Conservation (phyloP, 2,888 invertebrate species). For the Acanthoscelides obtectus region DNA sequence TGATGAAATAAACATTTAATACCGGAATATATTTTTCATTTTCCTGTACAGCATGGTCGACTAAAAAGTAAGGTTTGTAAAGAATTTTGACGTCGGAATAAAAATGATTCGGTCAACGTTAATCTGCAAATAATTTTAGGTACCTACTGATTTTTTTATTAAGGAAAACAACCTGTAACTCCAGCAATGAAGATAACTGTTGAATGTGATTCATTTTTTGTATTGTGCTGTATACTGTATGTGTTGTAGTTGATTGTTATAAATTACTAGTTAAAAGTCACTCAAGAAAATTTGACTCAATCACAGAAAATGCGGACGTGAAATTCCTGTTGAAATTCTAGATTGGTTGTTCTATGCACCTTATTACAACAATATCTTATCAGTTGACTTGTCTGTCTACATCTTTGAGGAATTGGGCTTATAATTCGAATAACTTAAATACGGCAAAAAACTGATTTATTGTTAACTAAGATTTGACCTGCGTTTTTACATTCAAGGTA, state of each 20-base stretch:
- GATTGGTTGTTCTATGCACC: too few relatives aligned
- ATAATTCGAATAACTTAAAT: too few relatives aligned
- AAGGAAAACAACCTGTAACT: not conserved
- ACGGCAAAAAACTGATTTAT: too few relatives aligned
- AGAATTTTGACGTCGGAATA: not conserved
- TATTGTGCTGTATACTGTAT: slow-evolving; percentile 40
- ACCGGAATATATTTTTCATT: not conserved
- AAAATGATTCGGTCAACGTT: not conserved
- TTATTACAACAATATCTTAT: too few relatives aligned
- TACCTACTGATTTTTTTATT: slow-evolving; percentile 21
- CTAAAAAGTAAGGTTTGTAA: not conserved
- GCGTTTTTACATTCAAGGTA: too few relatives aligned
- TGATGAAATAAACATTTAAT: not conserved
- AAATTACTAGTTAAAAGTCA: not conserved
- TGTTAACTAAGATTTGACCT: too few relatives aligned
- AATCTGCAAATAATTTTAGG: slow-evolving; percentile 6
- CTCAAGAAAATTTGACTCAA: not conserved
- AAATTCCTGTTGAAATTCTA: too few relatives aligned
- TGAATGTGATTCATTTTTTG: slow-evolving; percentile 44
- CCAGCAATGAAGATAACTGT: slow-evolving; percentile 39
- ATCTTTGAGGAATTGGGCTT: too few relatives aligned
- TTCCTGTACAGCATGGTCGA: not conserved
- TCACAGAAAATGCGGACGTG: not conserved
- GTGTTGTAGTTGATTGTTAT: not conserved
- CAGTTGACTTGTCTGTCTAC: too few relatives aligned